phyloP scores from a whole-genome alignment of 92 coral and sea anemone species.

The Zoanthus gigantus region DNA sequence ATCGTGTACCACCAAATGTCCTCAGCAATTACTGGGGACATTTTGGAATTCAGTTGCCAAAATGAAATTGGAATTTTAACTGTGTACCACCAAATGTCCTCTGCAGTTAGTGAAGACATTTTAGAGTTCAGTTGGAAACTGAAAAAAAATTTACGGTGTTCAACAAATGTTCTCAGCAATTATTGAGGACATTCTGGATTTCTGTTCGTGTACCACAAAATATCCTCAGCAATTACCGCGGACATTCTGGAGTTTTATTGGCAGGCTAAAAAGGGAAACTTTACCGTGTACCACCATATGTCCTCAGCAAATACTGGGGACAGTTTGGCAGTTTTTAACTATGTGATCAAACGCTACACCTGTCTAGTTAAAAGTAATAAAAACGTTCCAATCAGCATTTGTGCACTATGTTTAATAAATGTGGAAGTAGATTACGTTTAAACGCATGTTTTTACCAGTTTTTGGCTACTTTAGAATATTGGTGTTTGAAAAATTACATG shows the following conservation, averaged over 20 bases:
- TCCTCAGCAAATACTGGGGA: neutral
- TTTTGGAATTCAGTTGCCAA: neutral
- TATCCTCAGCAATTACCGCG: neutral
- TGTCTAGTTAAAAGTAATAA: neutral
- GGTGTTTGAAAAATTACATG: neutral
- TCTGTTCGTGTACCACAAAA: neutral
- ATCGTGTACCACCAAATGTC: neutral
- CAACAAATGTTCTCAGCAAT: too few species aligned
- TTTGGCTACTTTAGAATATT: too few species aligned
- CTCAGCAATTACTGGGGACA: neutral
- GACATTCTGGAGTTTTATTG: neutral
- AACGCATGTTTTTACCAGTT: neutral
- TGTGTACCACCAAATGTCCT: neutral
- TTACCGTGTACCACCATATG: neutral
- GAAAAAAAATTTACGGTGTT: too few species aligned
- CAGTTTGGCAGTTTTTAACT: slow-evolving; percentile 6
- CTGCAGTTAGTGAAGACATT: neutral
- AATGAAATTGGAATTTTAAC: neutral
- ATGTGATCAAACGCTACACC: slow-evolving; percentile 11
- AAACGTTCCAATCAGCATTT: neutral
- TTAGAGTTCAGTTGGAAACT: neutral
- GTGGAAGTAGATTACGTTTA: neutral
- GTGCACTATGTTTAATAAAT: neutral
- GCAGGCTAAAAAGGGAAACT: neutral
- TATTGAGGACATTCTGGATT: neutral